These are phyloP conservation scores for Nyctibius grandis DNA, from an alignment of 2,797 vertebrate genomes.

Conservation along the genomic window DNA sequence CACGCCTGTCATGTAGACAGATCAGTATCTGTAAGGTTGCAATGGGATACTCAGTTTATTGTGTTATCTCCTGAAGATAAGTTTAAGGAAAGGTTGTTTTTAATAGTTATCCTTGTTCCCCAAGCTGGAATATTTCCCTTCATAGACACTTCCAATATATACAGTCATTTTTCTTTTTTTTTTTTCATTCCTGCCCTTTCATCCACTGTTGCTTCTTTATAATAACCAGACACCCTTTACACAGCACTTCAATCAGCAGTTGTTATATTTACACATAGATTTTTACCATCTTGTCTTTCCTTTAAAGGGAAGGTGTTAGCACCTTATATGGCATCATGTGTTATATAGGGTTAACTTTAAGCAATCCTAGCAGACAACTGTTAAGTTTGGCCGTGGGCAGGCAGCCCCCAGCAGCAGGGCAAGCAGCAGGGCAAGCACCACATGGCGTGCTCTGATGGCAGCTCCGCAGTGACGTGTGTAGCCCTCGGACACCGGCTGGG, in stretches of 20 bases:
- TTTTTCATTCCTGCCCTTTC: neutral
- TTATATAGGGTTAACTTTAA: neutral
- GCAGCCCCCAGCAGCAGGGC: neutral
- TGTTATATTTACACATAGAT: neutral
- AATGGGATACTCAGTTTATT: neutral
- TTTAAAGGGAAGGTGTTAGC: neutral
- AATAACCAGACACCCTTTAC: neutral
- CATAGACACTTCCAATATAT: neutral
- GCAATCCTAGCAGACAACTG: neutral
- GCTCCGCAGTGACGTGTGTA: neutral
- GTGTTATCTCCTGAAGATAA: neutral
- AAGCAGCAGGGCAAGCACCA: neutral
- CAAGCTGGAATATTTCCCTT: neutral
- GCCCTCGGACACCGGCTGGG: neutral
- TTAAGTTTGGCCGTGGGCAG: neutral
- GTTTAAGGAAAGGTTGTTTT: neutral
- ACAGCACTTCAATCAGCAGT: neutral
- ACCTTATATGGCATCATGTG: neutral
- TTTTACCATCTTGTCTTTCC: neutral
- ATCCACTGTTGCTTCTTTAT: neutral
- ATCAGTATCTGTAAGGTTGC: neutral
- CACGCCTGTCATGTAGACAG: fast-evolving
- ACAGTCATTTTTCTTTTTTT: fast-evolving
- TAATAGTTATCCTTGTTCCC: neutral
- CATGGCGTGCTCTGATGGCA: neutral